Percentiles rank a stretch among this genome's conserved stretches.
Conservation (phyloP, 2,113 vertebrate genomes). For the Gymnarchus niloticus region DNA sequence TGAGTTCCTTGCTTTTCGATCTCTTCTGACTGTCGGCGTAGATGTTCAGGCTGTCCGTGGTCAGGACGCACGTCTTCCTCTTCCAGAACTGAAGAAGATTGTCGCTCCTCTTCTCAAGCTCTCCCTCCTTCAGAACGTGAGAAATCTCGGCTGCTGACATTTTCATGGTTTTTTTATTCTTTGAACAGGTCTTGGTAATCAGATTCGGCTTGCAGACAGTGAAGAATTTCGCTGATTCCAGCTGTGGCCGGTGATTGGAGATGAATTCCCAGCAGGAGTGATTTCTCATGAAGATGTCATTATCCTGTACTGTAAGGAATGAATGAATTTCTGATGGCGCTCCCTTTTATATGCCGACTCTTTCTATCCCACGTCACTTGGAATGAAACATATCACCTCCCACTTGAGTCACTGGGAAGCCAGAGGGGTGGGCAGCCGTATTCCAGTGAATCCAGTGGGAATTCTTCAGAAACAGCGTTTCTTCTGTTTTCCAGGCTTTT, state of each 20-base stretch:
- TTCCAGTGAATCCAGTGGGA: background rate
- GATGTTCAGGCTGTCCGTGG: conserved; percentile 80
- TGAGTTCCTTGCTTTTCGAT: conserved; percentile 77
- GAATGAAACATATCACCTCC: background rate
- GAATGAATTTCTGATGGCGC: background rate
- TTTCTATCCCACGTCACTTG: conserved; percentile 1
- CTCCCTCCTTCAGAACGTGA: conserved; percentile 80
- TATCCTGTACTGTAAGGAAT: background rate
- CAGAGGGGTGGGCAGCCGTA: background rate
- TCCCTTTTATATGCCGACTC: background rate
- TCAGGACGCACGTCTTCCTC: conserved; percentile 87
- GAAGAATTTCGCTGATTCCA: background rate
- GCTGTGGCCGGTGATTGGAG: background rate
- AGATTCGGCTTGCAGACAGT: background rate
- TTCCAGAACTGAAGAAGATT: conserved; percentile 92
- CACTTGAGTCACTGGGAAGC: background rate
- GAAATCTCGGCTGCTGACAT: conserved; percentile 64
- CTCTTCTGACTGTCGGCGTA: conserved; percentile 78
- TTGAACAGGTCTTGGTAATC: background rate
- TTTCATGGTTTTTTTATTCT: conserved; percentile 56
- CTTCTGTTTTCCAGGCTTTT: background rate
- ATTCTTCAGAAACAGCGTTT: background rate
- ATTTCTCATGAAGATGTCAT: background rate
- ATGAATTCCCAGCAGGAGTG: background rate
- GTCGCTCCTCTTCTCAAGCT: conserved; percentile 92